Evolutionary conservation across 2,888 invertebrate species (phyloP), one percentile per base, ranked within the genome.

Genomic region (Pseudeuparius sepicola): DNA sequence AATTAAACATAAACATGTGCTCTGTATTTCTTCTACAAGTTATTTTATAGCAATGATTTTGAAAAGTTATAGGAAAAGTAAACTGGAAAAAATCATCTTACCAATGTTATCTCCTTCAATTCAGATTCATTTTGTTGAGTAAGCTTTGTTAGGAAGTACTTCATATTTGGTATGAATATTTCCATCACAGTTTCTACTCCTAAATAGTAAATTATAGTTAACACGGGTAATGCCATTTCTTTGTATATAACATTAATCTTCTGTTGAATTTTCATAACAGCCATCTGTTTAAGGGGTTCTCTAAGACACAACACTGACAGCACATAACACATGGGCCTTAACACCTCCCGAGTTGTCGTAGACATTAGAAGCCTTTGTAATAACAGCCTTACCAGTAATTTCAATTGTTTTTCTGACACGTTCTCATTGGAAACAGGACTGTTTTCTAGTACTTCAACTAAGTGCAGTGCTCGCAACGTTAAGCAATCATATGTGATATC

Each of bases 401-500:
- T 56, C 26, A 61, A 44, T 63, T 71, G 71, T 48, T 71, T 70
- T 37, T 67, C 67, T 49, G 70, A 69, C 54, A 73, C 71, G 5
- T 68, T 70, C 27, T 68, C 64, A 41, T 66, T 57, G 32, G 71
- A 67, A 38, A 71, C 65, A 1, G 71, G 69, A 42, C 73, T 73
- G 1, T 68, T 68, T 46, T 73, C 72, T 16, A 75, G 59, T 2
- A 68, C 68, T 42, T 70, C 69, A 1, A 74, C 66, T 60, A 74
- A 66, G 46, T 72, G 68, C 46, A 75, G 48, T 59, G 57, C 62
- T 30, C 54, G 50, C 17, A 56, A 42, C 4, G 63, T 61, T 13
- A 63, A 39, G 34, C 52, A 50, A 46, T 61, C 58, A 37, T 60
- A 59, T 3, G 59, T 59, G 12, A 59, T 53, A 43, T 74, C 72